Conservation (phyloP, 2,888 invertebrate species). For the Serripes groenlandicus region DNA sequence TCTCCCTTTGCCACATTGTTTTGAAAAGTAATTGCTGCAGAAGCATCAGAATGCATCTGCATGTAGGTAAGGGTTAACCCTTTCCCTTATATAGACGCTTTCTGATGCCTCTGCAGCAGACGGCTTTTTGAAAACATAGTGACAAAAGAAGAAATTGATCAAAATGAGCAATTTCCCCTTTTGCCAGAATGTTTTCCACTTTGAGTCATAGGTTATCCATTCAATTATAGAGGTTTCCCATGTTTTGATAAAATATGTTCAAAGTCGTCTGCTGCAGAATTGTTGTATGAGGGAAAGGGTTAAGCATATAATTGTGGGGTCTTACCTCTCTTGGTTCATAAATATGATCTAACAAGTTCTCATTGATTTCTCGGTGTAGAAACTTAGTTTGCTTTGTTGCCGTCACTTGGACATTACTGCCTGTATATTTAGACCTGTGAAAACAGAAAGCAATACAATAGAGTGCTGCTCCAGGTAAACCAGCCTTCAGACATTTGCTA, state of each 20-base stretch:
- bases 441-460: too few relatives aligned
- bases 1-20: too few relatives aligned
- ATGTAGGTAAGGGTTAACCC: too few relatives aligned
- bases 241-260: neutral
- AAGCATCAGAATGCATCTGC: too few relatives aligned
- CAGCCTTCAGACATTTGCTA: too few relatives aligned
- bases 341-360: slow-evolving; percentile 80
- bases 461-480: too few relatives aligned
- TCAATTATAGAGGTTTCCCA: too few relatives aligned
- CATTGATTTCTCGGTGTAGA: slow-evolving; percentile 71
- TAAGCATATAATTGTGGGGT: neutral
- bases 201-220: neutral
- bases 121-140: too few relatives aligned
- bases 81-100: neutral
- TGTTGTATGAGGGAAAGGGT: neutral
- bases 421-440: slow-evolving; percentile 62
- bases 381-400: slow-evolving; percentile 78
- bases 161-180: neutral
- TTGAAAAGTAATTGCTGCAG: too few relatives aligned
- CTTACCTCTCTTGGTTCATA: slow-evolving; percentile 83
- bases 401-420: slow-evolving; percentile 74
- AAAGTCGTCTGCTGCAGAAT: neutral
- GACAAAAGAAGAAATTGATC: neutral
- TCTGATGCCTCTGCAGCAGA: neutral
- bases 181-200: neutral